A percentile compares a stretch with the other conserved stretches of the same genome.
Evolutionary conservation across 1,140 invertebrate species (phyloP).

Genomic region (Rhagoletis zephyria): DNA sequence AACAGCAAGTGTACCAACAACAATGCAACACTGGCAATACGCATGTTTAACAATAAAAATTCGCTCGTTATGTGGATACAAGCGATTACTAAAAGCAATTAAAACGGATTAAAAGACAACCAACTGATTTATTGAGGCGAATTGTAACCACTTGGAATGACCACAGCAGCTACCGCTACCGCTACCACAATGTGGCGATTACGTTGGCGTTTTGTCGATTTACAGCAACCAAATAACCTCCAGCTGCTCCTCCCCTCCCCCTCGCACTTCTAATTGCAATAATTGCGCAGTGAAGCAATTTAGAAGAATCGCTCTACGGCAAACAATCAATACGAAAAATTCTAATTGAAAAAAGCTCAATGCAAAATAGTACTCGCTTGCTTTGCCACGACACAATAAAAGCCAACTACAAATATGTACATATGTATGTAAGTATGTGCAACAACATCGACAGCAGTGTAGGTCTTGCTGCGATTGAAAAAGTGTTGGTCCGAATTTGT

Average conservation of each 20-base stretch:
- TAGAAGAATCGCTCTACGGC: slow-evolving; percentile 67
- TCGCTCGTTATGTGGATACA: slow-evolving; percentile 26
- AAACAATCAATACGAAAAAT: slow-evolving; percentile 60
- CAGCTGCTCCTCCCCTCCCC: neutral
- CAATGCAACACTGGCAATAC: slow-evolving; percentile 57
- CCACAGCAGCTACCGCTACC: slow-evolving; percentile 38
- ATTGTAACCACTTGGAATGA: slow-evolving; percentile 52
- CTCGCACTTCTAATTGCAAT: slow-evolving; percentile 52
- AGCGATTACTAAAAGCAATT: slow-evolving; percentile 49
- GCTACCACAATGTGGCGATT: neutral
- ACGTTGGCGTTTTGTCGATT: slow-evolving; percentile 21
- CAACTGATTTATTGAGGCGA: slow-evolving; percentile 52
- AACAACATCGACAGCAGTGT: slow-evolving; percentile 57
- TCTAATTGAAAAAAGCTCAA: slow-evolving; percentile 56
- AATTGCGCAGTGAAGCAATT: slow-evolving; percentile 72
- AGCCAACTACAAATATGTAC: slow-evolving; percentile 30
- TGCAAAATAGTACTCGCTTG: neutral
- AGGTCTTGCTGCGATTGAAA: slow-evolving; percentile 58
- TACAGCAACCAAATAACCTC: neutral
- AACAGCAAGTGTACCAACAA: slow-evolving; percentile 59
- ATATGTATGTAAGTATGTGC: neutral
- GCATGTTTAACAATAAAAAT: slow-evolving; percentile 27
- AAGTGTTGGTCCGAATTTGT: slow-evolving; percentile 61
- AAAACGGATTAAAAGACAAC: slow-evolving; percentile 55
- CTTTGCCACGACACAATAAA: slow-evolving; percentile 60